Percentiles rank a stretch among this genome's conserved stretches.
Evolutionary conservation across 2,888 invertebrate species (phyloP).

Genomic region (Drosophila nigricruria): DNA sequence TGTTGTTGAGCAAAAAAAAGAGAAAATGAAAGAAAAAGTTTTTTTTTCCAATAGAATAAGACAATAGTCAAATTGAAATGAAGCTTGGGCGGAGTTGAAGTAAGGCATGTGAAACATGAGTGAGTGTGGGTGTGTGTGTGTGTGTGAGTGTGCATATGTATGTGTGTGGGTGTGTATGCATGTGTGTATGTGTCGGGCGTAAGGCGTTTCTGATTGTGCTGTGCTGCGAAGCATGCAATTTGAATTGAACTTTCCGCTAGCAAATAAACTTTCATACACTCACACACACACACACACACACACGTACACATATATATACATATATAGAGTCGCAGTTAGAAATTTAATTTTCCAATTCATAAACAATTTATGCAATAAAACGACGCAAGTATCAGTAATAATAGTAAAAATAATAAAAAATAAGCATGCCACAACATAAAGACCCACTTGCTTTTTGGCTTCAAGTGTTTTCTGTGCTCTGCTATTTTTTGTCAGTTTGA

Average conservation of each 20-base stretch:
- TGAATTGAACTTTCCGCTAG: slow-evolving; percentile 74
- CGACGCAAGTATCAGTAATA: slow-evolving; percentile 66
- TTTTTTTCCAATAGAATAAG: slow-evolving; percentile 29
- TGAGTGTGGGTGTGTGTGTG: not conserved
- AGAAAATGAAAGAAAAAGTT: slow-evolving; percentile 19
- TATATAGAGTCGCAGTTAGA: slow-evolving; percentile 41
- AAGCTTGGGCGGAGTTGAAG: slow-evolving; percentile 23
- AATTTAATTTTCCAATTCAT: slow-evolving; percentile 80
- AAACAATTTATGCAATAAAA: slow-evolving; percentile 77
- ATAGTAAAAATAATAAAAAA: slow-evolving; percentile 63
- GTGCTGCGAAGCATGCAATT: slow-evolving; percentile 75
- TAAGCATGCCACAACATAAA: slow-evolving; percentile 54
- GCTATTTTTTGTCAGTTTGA: not conserved
- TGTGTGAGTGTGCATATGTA: not conserved
- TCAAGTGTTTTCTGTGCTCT: slow-evolving; percentile 26
- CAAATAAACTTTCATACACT: slow-evolving; percentile 64
- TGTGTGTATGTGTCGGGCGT: not conserved
- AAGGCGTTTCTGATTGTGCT: slow-evolving; percentile 49
- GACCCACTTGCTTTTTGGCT: slow-evolving; percentile 28
- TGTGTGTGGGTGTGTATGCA: not conserved
- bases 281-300: slow-evolving; percentile 12
- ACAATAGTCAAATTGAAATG: slow-evolving; percentile 56
- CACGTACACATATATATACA: not conserved
- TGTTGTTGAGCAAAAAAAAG: slow-evolving; percentile 1
- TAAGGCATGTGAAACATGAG: not conserved